phyloP scores from a whole-genome alignment of 1,140 invertebrate species.

The Drosophila tristis region DNA sequence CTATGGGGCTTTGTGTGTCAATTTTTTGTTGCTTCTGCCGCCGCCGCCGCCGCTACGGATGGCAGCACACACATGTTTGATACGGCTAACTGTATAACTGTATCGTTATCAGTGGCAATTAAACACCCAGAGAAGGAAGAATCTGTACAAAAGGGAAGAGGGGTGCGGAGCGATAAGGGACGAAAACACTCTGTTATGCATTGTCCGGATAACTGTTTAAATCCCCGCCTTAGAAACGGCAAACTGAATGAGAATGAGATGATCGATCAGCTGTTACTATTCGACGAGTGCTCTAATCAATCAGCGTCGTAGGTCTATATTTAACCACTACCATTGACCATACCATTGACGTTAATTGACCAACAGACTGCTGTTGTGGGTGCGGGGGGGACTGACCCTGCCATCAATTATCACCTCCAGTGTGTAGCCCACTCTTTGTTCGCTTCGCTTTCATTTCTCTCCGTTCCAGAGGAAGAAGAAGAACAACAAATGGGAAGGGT shows the following conservation, averaged over 20 bases:
- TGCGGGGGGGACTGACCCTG: conserved; percentile 13
- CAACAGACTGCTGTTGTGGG: conserved; percentile 11
- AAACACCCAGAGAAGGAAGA: conserved; percentile 54
- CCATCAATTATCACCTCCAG: conserved; percentile 58
- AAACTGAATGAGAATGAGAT: neutral
- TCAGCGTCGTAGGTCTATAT: conserved; percentile 52
- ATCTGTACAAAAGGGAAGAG: conserved; percentile 44
- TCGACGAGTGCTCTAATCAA: conserved; percentile 44
- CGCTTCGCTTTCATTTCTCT: neutral
- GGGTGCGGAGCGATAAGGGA: conserved; percentile 22
- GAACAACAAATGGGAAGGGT: neutral
- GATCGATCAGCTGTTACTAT: conserved; percentile 45
- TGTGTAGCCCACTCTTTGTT: conserved; percentile 12
- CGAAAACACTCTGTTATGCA: too few relatives aligned
- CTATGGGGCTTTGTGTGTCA: conserved; percentile 33
- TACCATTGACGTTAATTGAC: conserved; percentile 57
- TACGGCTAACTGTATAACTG: conserved; percentile 27
- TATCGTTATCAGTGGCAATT: conserved; percentile 61
- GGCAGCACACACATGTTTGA: conserved; percentile 35
- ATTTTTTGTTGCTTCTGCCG: conserved; percentile 29
- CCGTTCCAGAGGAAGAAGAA: neutral
- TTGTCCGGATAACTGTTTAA: too few relatives aligned
- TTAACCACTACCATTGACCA: conserved; percentile 25
- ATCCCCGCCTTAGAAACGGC: neutral
- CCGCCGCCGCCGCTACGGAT: neutral